Evolutionary conservation across 2,888 invertebrate species (phyloP).

Genomic region (Trisateles emortualis): DNA sequence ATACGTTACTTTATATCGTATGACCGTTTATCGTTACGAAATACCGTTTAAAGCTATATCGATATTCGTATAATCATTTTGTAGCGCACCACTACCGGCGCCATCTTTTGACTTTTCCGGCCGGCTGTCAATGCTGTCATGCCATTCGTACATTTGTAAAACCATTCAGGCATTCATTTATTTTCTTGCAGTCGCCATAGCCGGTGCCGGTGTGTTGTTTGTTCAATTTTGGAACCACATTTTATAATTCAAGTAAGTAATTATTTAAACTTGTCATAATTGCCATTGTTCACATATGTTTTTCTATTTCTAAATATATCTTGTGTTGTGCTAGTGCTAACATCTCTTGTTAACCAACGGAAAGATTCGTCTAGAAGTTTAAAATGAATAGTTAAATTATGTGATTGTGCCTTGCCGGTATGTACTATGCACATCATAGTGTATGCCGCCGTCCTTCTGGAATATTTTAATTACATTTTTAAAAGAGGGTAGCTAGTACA

Average conservation of each 20-base stretch:
- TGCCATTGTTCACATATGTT: neutral
- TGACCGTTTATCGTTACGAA: too few relatives aligned
- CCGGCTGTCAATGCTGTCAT: conserved; percentile 28
- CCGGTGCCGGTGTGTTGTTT: conserved; percentile 20
- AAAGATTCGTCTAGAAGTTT: conserved; percentile 17
- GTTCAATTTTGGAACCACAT: conserved; percentile 16
- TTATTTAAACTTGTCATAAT: neutral
- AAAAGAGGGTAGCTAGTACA: too few relatives aligned
- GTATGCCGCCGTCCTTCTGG: conserved; percentile 15
- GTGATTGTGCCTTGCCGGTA: conserved; percentile 16
- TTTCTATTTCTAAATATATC: neutral
- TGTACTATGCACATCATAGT: conserved; percentile 5
- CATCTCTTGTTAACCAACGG: conserved; percentile 10
- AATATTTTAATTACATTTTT: too few relatives aligned
- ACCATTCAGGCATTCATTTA: neutral
- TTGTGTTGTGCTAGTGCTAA: too few relatives aligned
- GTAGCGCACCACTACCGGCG: too few relatives aligned
- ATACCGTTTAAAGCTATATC: too few relatives aligned
- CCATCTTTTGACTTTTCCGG: conserved; percentile 1
- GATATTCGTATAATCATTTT: too few relatives aligned
- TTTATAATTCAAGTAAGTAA: conserved; percentile 43
- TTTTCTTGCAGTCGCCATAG: conserved; percentile 1
- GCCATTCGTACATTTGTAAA: too few relatives aligned
- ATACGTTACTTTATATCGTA: too few relatives aligned
- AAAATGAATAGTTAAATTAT: conserved; percentile 12